Base-by-base conservation (phyloP, 2,113 vertebrate species). In the Urocynchramus pylzowi region DNA sequence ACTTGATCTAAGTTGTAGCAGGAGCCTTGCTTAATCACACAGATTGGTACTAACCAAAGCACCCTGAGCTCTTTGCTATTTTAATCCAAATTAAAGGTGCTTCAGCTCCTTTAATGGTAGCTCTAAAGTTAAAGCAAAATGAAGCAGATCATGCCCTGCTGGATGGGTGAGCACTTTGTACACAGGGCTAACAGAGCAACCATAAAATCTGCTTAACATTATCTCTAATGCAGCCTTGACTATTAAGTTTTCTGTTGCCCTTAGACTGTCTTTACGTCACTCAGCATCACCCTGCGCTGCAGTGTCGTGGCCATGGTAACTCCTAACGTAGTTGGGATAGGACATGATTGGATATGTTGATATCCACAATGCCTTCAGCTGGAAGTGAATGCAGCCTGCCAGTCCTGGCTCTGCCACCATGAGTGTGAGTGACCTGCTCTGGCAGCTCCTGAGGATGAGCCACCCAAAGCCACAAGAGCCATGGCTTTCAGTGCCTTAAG, bases 351-450 rank as follows among this genome's bases (percentile, higher is more conserved):
- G 35, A 5, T 35, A 2, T 54, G 28, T n/a, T 56, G 69, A 30
- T 59, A 44, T 26, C 52, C 52, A 82, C 22, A 24, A 14, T 37
- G 47, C 31, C 37, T 33, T 86, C 63, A 77, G 63, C 84, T 44
- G 84, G 45, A 53, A 86, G 30, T 4, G 41, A 57, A 8, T 0
- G 3, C 50, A 30, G 52, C 61, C 69, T 59, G 74, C 67, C 50
- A 47, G 60, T 28, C 63, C 54, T 14, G 6, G 76, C 59, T 35
- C 31, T 14, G 27, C 44, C 54, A 7, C 33, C 0, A 0, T 0
- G 2, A 2, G 39, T 47, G 54, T 1, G 3, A 47, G 45, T 7
- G 30, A 28, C 50, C n/a, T 59, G 52, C 18, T 42, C 54, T 80
- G 73, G 27, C 59, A 35, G 21, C 77, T 89, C 56, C 52, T 60